A percentile compares a stretch with the other conserved stretches of the same genome.
These are phyloP conservation scores for Hydropotes inermis DNA, from an alignment of 2,113 vertebrate species.

Conservation along the genomic window DNA sequence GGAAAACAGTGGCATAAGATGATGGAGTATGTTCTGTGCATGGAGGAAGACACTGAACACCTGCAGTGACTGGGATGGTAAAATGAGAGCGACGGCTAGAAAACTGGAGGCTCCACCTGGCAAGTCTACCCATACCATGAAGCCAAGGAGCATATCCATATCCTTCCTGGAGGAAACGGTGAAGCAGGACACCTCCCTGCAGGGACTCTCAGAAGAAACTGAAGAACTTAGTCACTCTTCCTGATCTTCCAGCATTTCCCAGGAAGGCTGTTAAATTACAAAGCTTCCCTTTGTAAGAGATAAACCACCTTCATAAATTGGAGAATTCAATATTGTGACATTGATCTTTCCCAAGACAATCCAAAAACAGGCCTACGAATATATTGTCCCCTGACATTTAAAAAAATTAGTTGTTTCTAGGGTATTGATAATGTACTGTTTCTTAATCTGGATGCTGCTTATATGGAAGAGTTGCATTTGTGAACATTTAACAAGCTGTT, in stretches of 20 bases:
- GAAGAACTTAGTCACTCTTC: neutral
- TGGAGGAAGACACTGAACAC: neutral
- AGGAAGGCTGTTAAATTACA: neutral
- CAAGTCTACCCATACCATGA: neutral
- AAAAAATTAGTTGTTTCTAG: neutral
- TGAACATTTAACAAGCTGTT: constrained; percentile 4
- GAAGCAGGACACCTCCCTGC: neutral
- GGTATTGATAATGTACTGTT: neutral
- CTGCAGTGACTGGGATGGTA: neutral
- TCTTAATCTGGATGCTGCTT: constrained; percentile 8
- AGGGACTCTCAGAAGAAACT: neutral
- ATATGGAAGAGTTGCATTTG: neutral
- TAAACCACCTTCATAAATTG: neutral
- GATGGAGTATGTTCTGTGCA: neutral
- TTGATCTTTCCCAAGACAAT: neutral
- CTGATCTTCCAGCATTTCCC: constrained; percentile 8
- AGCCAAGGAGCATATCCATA: neutral
- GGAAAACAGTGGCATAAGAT: neutral
- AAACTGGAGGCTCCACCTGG: neutral
- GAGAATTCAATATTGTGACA: neutral
- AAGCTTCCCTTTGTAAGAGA: neutral
- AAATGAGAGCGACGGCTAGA: neutral
- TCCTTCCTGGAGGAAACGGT: neutral
- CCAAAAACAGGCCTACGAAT: neutral
- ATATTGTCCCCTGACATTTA: neutral